These are phyloP conservation scores for Ploceus nigricollis DNA, from an alignment of 2,113 vertebrate species.

Conservation along the genomic window DNA sequence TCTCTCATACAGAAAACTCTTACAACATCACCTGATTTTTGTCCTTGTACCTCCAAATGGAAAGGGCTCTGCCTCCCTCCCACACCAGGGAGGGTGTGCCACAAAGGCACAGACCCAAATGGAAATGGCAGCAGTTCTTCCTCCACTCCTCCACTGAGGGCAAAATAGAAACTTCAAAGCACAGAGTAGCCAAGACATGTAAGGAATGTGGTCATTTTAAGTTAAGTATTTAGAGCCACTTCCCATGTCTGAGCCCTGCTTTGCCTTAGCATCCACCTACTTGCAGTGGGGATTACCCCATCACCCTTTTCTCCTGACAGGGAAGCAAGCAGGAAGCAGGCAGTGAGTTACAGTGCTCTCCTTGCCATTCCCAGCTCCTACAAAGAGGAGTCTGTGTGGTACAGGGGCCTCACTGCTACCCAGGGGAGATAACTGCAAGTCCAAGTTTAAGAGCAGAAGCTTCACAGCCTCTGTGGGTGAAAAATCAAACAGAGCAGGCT, in stretches of 20 bases:
- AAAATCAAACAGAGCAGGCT: background rate
- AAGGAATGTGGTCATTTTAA: background rate
- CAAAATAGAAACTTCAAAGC: background rate
- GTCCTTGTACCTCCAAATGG: background rate
- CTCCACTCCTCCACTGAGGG: background rate
- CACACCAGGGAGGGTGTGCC: accelerated
- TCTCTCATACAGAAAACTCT: background rate
- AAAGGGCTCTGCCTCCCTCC: background rate
- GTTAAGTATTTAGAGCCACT: accelerated
- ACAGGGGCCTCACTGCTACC: background rate
- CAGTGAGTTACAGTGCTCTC: background rate
- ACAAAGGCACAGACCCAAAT: accelerated
- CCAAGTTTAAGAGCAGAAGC: background rate
- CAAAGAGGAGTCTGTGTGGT: background rate
- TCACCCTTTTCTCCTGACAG: background rate
- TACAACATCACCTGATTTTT: background rate
- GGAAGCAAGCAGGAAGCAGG: background rate
- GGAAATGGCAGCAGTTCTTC: background rate
- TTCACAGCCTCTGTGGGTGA: background rate
- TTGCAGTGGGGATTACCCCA: background rate
- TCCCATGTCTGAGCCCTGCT: background rate
- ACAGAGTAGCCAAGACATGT: background rate
- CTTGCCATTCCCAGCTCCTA: background rate
- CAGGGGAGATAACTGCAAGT: background rate
- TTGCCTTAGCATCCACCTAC: background rate